Evolutionary conservation across 1,140 invertebrate genomes (phyloP).

Genomic region (Diploscapter pachys): DNA sequence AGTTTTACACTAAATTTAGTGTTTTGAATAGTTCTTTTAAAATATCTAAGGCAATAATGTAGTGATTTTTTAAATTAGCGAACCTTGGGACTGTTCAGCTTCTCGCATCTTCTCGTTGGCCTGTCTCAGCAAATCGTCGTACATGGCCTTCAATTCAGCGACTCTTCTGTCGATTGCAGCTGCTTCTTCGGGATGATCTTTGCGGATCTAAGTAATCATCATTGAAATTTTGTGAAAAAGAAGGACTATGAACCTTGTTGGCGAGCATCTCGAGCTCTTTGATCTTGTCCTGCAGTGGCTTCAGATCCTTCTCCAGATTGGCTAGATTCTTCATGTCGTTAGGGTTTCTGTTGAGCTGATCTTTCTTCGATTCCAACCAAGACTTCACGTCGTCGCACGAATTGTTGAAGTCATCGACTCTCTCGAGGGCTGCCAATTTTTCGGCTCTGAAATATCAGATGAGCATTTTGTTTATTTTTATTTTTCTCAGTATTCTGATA

Average conservation of each 20-base stretch:
- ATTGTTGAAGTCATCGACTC: not conserved
- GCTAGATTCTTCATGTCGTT: constrained; percentile 57
- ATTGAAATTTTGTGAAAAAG: not conserved
- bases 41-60: too few relatives aligned
- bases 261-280: constrained; percentile 43
- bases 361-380: constrained; percentile 63
- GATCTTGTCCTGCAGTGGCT: constrained; percentile 56
- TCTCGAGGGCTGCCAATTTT: too few relatives aligned
- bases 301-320: constrained; percentile 66
- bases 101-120: constrained; percentile 53
- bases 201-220: constrained; percentile 68
- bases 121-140: constrained; percentile 72
- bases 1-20: too few relatives aligned
- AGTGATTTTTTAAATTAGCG: constrained; percentile 65
- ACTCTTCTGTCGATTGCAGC: constrained; percentile 79
- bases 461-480: constrained; percentile 21
- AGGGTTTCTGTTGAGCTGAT: constrained; percentile 26
- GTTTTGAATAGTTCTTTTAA: too few relatives aligned
- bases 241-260: constrained; percentile 28
- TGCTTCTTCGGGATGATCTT: constrained; percentile 82
- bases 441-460: not conserved
- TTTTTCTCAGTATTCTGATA: constrained; percentile 70
- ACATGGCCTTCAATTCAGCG: constrained; percentile 78
- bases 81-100: constrained; percentile 83
- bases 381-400: constrained; percentile 75